Evolutionary conservation across 2,797 vertebrate genomes (phyloP).

Genomic region (Myoxocephalus aenaeus): DNA sequence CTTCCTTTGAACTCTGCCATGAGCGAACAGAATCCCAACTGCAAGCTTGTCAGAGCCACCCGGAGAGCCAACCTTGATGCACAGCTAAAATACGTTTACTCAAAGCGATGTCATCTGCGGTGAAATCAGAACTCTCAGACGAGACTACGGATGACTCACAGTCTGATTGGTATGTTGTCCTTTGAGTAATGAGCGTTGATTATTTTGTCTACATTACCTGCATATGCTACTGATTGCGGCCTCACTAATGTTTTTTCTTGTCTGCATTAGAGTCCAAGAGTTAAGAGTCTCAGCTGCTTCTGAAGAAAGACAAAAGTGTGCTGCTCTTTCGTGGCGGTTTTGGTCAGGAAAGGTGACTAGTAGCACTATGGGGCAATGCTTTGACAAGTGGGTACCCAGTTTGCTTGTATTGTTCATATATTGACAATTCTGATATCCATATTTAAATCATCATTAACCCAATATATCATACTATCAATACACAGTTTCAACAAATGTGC

Average conservation of each 20-base stretch:
- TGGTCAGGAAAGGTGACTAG: not conserved
- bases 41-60: constrained; percentile 8
- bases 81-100: constrained; percentile 13
- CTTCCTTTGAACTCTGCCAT: constrained; percentile 18
- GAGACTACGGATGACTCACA: constrained; percentile 17
- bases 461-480: not conserved
- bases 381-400: not conserved
- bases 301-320: not conserved
- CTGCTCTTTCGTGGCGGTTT: not conserved
- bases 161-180: constrained; percentile 44
- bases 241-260: constrained; percentile 10
- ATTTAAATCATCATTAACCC: not conserved
- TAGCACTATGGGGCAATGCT: not conserved
- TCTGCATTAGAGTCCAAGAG: not conserved
- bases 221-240: constrained; percentile 58
- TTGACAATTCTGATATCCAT: not conserved
- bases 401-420: not conserved
- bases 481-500: not conserved
- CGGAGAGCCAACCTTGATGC: not conserved
- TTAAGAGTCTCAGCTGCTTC: not conserved
- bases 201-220: constrained; percentile 53
- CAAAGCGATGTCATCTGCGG: constrained; percentile 21
- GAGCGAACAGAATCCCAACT: constrained; percentile 30
- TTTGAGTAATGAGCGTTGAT: constrained; percentile 52
- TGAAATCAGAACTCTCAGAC: constrained; percentile 29